These are phyloP conservation scores for Podarcis lilfordi DNA, from an alignment of 2,797 vertebrate species.

Conservation along the genomic window DNA sequence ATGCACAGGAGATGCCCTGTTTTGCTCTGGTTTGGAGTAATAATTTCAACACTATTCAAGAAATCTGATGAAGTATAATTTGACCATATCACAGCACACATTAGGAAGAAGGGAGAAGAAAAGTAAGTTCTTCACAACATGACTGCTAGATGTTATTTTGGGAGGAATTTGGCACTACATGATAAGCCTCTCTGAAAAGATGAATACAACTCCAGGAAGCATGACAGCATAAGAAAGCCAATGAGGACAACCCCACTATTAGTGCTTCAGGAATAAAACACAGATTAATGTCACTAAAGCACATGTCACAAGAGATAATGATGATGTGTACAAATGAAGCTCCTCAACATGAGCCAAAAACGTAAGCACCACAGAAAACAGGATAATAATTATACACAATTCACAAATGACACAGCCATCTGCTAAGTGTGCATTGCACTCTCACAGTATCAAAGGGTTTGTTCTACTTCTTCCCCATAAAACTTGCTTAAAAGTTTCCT, in stretches of 20 bases:
- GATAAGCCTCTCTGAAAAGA: slow-evolving; percentile 71
- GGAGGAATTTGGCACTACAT: slow-evolving; percentile 52
- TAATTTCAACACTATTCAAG: slow-evolving; percentile 46
- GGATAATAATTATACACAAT: slow-evolving; percentile 79
- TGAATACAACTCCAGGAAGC: slow-evolving; percentile 64
- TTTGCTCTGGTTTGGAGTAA: neutral
- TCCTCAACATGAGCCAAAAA: slow-evolving; percentile 74
- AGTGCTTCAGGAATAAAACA: slow-evolving; percentile 77
- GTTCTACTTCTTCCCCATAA: slow-evolving; percentile 72
- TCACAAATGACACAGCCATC: slow-evolving; percentile 76
- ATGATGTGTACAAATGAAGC: slow-evolving; percentile 77
- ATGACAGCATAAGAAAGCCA: slow-evolving; percentile 76
- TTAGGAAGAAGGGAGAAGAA: slow-evolving; percentile 57
- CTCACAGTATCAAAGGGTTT: slow-evolving; percentile 72
- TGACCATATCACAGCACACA: slow-evolving; percentile 29
- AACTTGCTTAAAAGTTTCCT: slow-evolving; percentile 72
- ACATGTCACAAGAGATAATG: slow-evolving; percentile 75
- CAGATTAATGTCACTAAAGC: slow-evolving; percentile 77
- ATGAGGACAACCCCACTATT: slow-evolving; percentile 77
- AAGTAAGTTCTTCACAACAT: slow-evolving; percentile 50
- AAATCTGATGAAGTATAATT: slow-evolving; percentile 28
- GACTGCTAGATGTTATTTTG: slow-evolving; percentile 57
- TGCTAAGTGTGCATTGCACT: slow-evolving; percentile 71
- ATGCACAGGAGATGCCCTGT: neutral
- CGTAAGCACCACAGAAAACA: slow-evolving; percentile 71